Evolutionary conservation across 2,888 invertebrate genomes (phyloP).

Genomic region (Drosophila barbarae): DNA sequence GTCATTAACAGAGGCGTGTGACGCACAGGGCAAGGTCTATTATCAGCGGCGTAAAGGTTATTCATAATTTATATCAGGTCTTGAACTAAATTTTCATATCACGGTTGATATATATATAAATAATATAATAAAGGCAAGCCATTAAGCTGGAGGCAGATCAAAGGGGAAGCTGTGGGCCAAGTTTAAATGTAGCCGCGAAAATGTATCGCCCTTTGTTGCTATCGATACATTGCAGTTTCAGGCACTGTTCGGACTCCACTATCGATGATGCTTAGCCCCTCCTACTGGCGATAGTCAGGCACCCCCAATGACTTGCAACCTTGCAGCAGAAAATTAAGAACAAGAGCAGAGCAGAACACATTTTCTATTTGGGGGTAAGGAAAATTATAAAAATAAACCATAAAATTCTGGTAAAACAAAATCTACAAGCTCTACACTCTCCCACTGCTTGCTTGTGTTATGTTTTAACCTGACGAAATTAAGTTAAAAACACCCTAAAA

Average conservation of each 20-base stretch:
- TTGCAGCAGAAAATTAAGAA: not conserved
- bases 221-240: not conserved
- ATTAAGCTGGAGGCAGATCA: not conserved
- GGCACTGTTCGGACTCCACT: not conserved
- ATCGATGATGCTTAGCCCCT: not conserved
- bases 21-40: slow-evolving; percentile 17
- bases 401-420: not conserved
- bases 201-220: not conserved
- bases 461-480: not conserved
- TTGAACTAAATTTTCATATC: not conserved
- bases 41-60: slow-evolving; percentile 14
- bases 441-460: too few relatives aligned
- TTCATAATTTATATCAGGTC: slow-evolving; percentile 1
- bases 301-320: slow-evolving; percentile 5
- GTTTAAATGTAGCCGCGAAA: not conserved
- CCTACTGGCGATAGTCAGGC: not conserved
- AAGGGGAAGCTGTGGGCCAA: not conserved
- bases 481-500: too few relatives aligned
- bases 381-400: not conserved
- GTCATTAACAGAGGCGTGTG: slow-evolving; percentile 11
- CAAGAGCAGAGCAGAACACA: not conserved
- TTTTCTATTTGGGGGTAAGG: too few relatives aligned
- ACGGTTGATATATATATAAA: not conserved
- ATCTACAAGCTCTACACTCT: not conserved
- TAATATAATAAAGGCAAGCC: not conserved